A percentile compares a stretch with the other conserved stretches of the same genome.
Evolutionary conservation across 1,140 invertebrate species (phyloP).

Genomic region (Scaptodrosophila lebanonensis): DNA sequence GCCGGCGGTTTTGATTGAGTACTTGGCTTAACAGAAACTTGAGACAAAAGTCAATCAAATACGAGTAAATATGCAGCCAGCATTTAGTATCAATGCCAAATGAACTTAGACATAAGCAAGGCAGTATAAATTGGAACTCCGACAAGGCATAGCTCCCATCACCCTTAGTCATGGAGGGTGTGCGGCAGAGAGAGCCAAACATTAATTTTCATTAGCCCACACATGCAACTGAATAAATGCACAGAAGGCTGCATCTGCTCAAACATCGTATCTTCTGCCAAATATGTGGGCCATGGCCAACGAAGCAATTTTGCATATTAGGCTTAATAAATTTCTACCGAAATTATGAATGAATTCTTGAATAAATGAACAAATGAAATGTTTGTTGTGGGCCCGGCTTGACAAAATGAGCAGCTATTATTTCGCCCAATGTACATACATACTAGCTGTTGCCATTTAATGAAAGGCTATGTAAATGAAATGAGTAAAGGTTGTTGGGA

Average conservation of each 20-base stretch:
- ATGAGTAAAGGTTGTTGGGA: background rate
- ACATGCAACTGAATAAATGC: constrained; percentile 11
- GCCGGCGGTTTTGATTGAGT: constrained; percentile 37
- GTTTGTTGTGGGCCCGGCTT: background rate
- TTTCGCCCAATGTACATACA: too few relatives aligned
- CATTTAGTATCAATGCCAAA: constrained; percentile 37
- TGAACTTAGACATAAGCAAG: constrained; percentile 18
- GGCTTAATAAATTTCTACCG: constrained; percentile 37
- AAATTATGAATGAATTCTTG: constrained; percentile 44
- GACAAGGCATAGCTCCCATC: constrained; percentile 11
- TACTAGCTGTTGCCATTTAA: constrained; percentile 5
- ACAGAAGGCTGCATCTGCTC: constrained; percentile 7
- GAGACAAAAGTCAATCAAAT: too few relatives aligned
- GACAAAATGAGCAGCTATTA: too few relatives aligned
- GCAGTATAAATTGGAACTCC: constrained; percentile 13
- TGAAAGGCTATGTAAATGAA: constrained; percentile 6
- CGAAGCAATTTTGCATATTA: constrained; percentile 16
- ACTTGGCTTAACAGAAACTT: constrained; percentile 25
- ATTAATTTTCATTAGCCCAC: constrained; percentile 58
- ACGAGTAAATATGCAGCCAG: background rate
- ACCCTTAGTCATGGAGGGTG: constrained; percentile 11
- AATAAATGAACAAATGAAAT: constrained; percentile 9
- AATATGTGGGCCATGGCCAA: constrained; percentile 30
- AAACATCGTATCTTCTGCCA: constrained; percentile 4
- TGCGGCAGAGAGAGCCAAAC: constrained; percentile 23